Evolutionary conservation across 2,113 vertebrate species (phyloP), one percentile per base, ranked within the genome.

Genomic region (Gnathonemus longibarbis): DNA sequence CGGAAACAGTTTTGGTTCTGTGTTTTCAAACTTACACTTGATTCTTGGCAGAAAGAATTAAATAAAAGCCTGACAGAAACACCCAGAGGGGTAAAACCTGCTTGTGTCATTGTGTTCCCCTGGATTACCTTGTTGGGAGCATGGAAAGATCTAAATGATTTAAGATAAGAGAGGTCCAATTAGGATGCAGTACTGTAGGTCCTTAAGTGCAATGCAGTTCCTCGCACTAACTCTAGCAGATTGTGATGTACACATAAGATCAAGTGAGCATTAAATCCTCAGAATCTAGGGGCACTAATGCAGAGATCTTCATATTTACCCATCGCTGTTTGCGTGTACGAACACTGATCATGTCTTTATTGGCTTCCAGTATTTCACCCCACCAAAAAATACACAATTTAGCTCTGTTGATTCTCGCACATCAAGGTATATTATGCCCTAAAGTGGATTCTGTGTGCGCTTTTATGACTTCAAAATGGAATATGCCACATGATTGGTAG

Each of bases 341-440:
- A 45, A 46, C 56, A 24, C 56, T 24, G 17, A 45, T 88, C 27
- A 5, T 88, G 42, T 66, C 39, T 88, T 66, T 53, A 87, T 24
- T 53, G 50, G 53, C 39, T 88, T 62, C 56, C 53, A 35, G 21
- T 88, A 88, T 88, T 88, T 88, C 56, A 58, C 10, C 21, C 49
- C 42, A 8, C 39, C 42, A 3, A 58, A 62, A 88, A 88, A 39
- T 50, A 42, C 31, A 35, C 48, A 45, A 49, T 88, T 88, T 74
- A 88, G 13, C 27, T 42, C 11, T 53, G 27, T 39, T 7, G 24
- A 17, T 31, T 87, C 48, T 53, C 31, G 53, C 53, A 35, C 50
- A 87, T 56, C 49, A 53, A 87, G 50, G 85, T 87, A 13, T 87
- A 87, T 87, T 56, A 56, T 87, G 11, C 85, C 50, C 50, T 87